Evolutionary conservation across 2,888 invertebrate genomes (phyloP).

Genomic region (Athripsodes cinereus): DNA sequence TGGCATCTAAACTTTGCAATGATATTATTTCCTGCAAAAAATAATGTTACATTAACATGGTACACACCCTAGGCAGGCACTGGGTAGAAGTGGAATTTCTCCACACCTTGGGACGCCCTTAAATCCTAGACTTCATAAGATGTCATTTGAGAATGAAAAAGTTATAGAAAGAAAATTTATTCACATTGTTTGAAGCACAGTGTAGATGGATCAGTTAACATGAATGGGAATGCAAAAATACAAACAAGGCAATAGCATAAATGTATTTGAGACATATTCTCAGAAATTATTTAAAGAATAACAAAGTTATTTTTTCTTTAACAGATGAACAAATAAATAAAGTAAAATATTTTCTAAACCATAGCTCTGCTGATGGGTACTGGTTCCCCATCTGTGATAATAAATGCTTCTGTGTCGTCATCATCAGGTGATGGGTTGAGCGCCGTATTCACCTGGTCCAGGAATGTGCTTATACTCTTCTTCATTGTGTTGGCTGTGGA

Average conservation of each 20-base stretch:
- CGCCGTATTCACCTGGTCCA: constrained; percentile 64
- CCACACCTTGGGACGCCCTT: too few relatives aligned
- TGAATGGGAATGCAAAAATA: too few relatives aligned
- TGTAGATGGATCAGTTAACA: too few relatives aligned
- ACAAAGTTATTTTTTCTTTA: too few relatives aligned
- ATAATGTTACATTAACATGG: neutral
- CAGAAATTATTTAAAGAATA: too few relatives aligned
- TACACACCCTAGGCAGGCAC: too few relatives aligned
- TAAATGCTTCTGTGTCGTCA: constrained; percentile 63
- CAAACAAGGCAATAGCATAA: neutral
- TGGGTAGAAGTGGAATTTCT: too few relatives aligned
- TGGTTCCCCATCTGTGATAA: constrained; percentile 61
- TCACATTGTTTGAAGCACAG: too few relatives aligned
- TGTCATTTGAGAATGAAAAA: too few relatives aligned
- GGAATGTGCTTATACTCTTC: constrained; percentile 57
- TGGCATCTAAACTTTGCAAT: constrained; percentile 65
- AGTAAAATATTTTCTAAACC: constrained; percentile 31
- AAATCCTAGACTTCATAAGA: too few relatives aligned
- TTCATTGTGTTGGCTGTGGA: constrained; percentile 68
- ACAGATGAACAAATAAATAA: too few relatives aligned
- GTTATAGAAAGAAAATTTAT: too few relatives aligned
- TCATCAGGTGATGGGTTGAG: constrained; percentile 62
- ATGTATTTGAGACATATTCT: neutral
- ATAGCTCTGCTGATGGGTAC: constrained; percentile 56
- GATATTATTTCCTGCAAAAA: constrained; percentile 61